Percentiles rank a stretch among this genome's conserved stretches.
Evolutionary conservation across 2,113 vertebrate species (phyloP).

Genomic region (Notiomystis cincta): DNA sequence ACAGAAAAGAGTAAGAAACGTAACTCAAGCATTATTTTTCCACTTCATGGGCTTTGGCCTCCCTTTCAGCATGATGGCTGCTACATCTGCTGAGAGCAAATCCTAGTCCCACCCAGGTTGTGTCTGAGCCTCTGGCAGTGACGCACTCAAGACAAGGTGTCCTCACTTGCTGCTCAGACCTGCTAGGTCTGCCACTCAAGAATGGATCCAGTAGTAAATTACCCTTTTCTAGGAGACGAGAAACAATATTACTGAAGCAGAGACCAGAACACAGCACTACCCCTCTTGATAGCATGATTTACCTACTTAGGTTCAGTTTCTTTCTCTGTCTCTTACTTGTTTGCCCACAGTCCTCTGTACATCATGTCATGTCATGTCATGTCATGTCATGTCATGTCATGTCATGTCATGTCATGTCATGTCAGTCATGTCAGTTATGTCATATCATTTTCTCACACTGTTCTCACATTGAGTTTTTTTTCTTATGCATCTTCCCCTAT

Average conservation of each 20-base stretch:
- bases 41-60: not conserved
- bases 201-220: not conserved
- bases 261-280: rapidly evolving
- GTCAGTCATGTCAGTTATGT: not conserved
- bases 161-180: rapidly evolving
- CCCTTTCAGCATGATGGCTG: not conserved
- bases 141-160: not conserved
- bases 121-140: not conserved
- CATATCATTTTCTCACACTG: not conserved
- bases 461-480: not conserved
- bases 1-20: not conserved
- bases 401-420: not conserved
- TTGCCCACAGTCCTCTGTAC: not conserved
- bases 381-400: not conserved
- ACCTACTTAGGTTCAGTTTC: not conserved
- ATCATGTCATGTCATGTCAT: not conserved
- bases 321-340: not conserved
- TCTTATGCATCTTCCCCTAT: not conserved
- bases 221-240: not conserved
- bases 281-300: rapidly evolving
- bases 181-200: not conserved
- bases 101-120: not conserved
- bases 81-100: not conserved
- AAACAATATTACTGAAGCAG: not conserved
- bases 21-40: not conserved